Evolutionary conservation across 2,888 invertebrate species (phyloP).

Genomic region (Napeogenes inachia): DNA sequence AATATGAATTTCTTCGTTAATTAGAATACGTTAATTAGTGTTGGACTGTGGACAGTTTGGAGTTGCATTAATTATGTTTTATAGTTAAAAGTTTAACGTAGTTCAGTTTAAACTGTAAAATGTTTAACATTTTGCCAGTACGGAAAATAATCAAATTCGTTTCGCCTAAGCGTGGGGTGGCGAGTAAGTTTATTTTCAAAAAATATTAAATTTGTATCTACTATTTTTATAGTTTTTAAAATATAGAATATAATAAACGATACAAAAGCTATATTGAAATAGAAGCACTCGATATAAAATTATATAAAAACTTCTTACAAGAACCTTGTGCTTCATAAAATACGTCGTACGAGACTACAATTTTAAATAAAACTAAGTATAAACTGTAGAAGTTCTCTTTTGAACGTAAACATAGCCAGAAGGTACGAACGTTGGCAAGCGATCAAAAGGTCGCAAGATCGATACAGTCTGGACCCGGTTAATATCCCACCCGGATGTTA

Average conservation of each 20-base stretch:
- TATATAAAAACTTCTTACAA: no score
- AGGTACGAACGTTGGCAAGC: conserved; percentile 24
- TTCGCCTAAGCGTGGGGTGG: neutral
- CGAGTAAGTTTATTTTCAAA: conserved; percentile 11
- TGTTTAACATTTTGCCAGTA: conserved; percentile 12
- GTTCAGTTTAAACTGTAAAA: neutral
- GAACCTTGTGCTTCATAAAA: neutral
- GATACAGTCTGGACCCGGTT: conserved; percentile 20
- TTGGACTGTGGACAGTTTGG: neutral
- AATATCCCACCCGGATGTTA: conserved; percentile 6
- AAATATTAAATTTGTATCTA: neutral
- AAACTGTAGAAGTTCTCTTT: neutral
- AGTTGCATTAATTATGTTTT: neutral
- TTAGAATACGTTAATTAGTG: neutral
- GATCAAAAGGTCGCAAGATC: conserved; percentile 26
- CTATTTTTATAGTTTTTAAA: no score
- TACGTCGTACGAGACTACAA: neutral
- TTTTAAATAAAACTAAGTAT: neutral
- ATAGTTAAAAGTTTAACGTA: neutral
- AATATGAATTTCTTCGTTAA: neutral
- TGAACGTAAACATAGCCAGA: conserved; percentile 6
- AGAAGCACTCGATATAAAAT: no score
- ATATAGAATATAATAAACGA: no score
- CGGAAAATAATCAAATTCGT: conserved; percentile 9
- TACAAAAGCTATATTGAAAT: no score